phyloP scores from a whole-genome alignment of 2,797 vertebrate genomes.

The Lacerta viridis region DNA sequence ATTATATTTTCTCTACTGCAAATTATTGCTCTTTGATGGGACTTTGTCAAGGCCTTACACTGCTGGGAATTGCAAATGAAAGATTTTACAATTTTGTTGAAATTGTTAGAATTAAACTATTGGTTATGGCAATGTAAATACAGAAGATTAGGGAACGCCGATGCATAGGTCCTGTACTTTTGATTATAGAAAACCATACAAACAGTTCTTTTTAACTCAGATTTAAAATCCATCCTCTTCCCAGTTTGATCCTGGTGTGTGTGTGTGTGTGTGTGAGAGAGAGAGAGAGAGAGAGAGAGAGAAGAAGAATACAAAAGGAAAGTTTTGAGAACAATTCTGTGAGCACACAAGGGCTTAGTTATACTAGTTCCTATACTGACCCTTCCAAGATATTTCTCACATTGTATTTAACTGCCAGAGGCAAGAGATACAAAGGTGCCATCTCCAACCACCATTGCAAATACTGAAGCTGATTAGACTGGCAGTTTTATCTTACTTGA shows the following conservation, averaged over 20 bases:
- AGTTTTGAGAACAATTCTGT: background rate
- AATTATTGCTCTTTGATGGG: conserved; percentile 54
- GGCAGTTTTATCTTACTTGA: too few relatives aligned
- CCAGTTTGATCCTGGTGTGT: background rate
- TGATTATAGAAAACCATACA: background rate
- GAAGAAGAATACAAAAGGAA: background rate
- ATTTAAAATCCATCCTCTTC: too few relatives aligned
- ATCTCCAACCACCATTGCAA: too few relatives aligned
- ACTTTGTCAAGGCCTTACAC: conserved; percentile 44
- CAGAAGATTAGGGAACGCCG: conserved; percentile 39
- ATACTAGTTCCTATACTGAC: background rate
- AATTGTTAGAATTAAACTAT: conserved; percentile 43
- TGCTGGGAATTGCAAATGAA: conserved; percentile 40
- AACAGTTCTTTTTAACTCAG: too few relatives aligned
- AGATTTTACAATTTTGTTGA: conserved; percentile 49
- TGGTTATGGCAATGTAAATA: conserved; percentile 25
- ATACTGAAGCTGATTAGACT: too few relatives aligned
- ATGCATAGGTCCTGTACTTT: background rate
- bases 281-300: too few relatives aligned
- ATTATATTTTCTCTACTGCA: conserved; percentile 45
- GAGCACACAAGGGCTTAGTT: background rate
- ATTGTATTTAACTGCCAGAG: too few relatives aligned
- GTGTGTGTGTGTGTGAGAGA: background rate
- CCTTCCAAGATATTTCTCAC: background rate
- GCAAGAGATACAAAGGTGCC: too few relatives aligned